phyloP scores from a whole-genome alignment of 2,797 vertebrate species.

The Sebastiscus tertius region DNA sequence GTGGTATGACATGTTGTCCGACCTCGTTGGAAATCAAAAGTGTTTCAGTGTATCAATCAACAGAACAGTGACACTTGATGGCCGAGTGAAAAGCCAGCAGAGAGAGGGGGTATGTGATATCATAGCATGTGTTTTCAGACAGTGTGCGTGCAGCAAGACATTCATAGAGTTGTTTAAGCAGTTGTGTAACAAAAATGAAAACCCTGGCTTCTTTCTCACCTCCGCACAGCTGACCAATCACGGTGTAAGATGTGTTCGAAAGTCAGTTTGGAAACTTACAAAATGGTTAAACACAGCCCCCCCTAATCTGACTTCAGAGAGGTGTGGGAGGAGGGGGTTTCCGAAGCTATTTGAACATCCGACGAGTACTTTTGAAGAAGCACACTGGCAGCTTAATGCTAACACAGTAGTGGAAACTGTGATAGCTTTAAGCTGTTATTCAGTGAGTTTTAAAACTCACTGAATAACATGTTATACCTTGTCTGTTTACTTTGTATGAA shows the following conservation, averaged over 20 bases:
- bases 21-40: not conserved
- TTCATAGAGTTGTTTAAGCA: too few species aligned
- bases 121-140: not conserved
- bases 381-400: not conserved
- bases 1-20: not conserved
- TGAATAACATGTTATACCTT: not conserved
- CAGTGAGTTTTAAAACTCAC: not conserved
- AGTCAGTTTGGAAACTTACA: not conserved
- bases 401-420: not conserved
- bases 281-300: not conserved
- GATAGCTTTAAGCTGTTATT: too few species aligned
- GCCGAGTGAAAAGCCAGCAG: not conserved
- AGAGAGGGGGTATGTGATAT: not conserved
- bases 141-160: too few species aligned
- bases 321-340: not conserved
- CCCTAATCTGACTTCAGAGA: not conserved
- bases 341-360: not conserved
- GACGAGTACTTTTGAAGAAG: not conserved
- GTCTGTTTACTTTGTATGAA: not conserved
- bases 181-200: not conserved
- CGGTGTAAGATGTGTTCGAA: not conserved
- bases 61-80: too few species aligned
- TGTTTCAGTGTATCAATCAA: not conserved
- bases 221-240: not conserved
- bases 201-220: not conserved